Base-by-base conservation (phyloP, 2,888 invertebrate species). In the Digitonthophagus gazella region DNA sequence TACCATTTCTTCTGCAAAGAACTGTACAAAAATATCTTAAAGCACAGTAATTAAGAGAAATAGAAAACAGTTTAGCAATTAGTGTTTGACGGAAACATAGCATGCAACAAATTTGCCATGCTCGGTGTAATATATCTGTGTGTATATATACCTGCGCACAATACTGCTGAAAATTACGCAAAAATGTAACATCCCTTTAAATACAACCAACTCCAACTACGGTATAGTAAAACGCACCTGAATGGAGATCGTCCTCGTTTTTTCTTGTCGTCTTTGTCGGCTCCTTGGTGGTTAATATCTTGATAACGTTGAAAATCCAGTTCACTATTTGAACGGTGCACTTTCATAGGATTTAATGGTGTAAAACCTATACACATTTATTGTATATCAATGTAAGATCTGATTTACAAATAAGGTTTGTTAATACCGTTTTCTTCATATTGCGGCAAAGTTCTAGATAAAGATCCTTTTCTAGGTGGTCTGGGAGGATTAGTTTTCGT, bases 161-260 rank as follows among this genome's bases (percentile, higher is more conserved):
- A 68, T 70, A 72, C 70, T 70, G 70, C 74, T 74, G 73, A 67
- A 67, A 64, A 71, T 72, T 71, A 71, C 71, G 74, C 69, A 74
- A 71, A 74, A 71, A 58, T 44, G 69, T 70, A 65, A 72, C 64
- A 67, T 64, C 65, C 68, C 66, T 67, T 69, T 67, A 68, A 64
- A 70, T 58, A 68, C 65, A 58, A 67, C 28, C 67, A 56, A 58
- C 66, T 64, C 64, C 64, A 20, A 58, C 58, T 67, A 58, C 65
- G 28, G 64, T 44, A 44, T 44, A 44, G 28, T 44, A 44, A 44
- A 15, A 64, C 67, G 73, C 77, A 93, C 90, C 93, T 93, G 83
- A 98, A 97, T 15, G 97, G 96, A 55, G 96, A 96, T 73, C 96
- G 89, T 66, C 96, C 95, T 6, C 96, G 85, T 79, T 91, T 89